These are phyloP conservation scores for Cisticola juncidis DNA, from an alignment of 2,113 vertebrate genomes.

Conservation along the genomic window DNA sequence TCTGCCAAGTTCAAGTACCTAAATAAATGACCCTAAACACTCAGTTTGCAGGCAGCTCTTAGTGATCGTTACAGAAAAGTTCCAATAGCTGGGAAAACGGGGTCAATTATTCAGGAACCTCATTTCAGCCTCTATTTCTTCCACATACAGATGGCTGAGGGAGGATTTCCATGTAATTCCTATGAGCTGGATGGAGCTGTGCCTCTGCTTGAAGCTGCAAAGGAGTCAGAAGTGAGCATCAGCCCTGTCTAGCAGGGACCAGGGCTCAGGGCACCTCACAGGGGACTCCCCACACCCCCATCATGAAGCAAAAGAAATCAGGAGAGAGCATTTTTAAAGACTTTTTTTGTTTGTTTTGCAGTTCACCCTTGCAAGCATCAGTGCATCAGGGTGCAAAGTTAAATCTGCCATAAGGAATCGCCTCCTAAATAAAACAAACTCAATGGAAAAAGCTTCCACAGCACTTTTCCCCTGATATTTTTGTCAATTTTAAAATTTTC, in stretches of 20 bases:
- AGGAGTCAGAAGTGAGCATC: neutral
- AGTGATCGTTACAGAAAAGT: fast-evolving
- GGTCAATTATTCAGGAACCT: neutral
- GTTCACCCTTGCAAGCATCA: neutral
- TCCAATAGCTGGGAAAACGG: neutral
- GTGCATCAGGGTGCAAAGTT: fast-evolving
- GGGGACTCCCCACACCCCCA: neutral
- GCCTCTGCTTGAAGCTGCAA: neutral
- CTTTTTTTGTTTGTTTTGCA: neutral
- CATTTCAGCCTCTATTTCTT: neutral
- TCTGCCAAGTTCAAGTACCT: neutral
- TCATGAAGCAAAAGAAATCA: fast-evolving
- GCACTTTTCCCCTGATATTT: neutral
- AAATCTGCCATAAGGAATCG: fast-evolving
- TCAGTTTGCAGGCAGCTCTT: neutral
- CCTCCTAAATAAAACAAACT: neutral
- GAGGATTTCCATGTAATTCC: neutral
- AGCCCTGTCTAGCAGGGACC: fast-evolving
- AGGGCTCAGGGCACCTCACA: neutral
- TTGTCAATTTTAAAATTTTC: neutral
- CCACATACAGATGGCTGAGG: neutral
- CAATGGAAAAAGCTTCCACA: neutral
- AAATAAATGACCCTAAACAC: fast-evolving
- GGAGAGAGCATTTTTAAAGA: fast-evolving
- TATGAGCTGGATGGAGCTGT: neutral